Percentiles rank a stretch among this genome's conserved stretches.
Evolutionary conservation across 2,888 invertebrate species (phyloP).

Genomic region (Heliconius charithonia): DNA sequence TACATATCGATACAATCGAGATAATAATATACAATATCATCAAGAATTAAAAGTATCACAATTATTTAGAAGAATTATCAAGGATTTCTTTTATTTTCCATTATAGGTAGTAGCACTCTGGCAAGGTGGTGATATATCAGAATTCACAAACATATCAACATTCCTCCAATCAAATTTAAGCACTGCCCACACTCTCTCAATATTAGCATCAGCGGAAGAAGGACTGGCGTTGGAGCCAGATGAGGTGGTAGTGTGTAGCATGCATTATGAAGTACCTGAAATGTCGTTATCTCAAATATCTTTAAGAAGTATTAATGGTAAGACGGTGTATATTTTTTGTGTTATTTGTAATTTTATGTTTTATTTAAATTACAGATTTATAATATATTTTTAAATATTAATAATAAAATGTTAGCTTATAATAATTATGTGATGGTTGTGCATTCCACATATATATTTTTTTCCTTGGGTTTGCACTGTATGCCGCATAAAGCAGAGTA

Average conservation of each 20-base stretch:
- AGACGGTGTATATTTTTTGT: not conserved
- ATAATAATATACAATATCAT: no score
- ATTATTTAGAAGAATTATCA: no score
- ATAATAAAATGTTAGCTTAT: no score
- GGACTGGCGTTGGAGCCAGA: constrained; percentile 69
- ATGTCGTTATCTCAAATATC: constrained; percentile 69
- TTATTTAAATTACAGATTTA: not conserved
- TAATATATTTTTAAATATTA: no score
- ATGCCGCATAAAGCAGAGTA: no score
- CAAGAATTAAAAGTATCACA: no score
- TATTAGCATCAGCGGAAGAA: constrained; percentile 71
- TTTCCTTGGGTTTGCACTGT: no score
- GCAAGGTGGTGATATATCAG: constrained; percentile 71
- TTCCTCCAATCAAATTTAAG: constrained; percentile 61
- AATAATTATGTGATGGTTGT: no score
- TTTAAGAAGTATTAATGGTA: constrained; percentile 70
- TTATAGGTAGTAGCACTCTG: constrained; percentile 73
- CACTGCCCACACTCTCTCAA: constrained; percentile 61
- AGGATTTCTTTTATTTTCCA: not conserved
- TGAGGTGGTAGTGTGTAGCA: constrained; percentile 69
- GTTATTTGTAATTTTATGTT: not conserved
- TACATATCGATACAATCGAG: no score
- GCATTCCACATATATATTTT: no score
- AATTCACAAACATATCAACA: constrained; percentile 67
- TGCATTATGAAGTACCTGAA: constrained; percentile 68